Evolutionary conservation across 2,888 invertebrate genomes (phyloP).

Genomic region (Trissolcus brochymenae): DNA sequence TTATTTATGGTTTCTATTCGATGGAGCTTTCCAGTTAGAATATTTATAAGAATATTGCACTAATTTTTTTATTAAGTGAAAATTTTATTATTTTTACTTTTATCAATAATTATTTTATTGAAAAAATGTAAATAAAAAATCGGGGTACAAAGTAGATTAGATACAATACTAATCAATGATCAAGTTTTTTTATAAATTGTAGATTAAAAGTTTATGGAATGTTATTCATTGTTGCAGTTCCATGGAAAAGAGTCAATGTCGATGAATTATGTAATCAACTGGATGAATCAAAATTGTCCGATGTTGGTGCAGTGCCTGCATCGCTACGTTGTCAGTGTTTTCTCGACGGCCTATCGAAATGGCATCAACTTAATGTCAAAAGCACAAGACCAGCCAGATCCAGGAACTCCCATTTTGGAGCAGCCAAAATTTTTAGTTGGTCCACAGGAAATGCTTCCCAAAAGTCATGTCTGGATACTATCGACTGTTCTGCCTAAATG

Average conservation of each 20-base stretch:
- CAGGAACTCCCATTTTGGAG: slow-evolving; percentile 85
- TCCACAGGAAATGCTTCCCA: slow-evolving; percentile 78
- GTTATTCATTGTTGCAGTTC: slow-evolving; percentile 77
- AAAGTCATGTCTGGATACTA: slow-evolving; percentile 84
- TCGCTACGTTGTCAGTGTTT: slow-evolving; percentile 81
- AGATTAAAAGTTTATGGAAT: not conserved
- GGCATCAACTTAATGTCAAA: slow-evolving; percentile 69
- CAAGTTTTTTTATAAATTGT: not conserved
- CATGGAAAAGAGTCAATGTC: slow-evolving; percentile 86
- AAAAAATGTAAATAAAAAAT: not conserved
- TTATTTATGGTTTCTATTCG: not conserved
- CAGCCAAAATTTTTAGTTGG: slow-evolving; percentile 74
- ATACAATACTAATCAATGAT: too few relatives aligned
- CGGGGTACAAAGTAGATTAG: too few relatives aligned
- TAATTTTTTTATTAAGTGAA: not conserved
- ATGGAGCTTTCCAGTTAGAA: not conserved
- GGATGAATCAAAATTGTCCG: slow-evolving; percentile 88
- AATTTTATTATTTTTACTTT: too few relatives aligned
- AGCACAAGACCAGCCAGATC: slow-evolving; percentile 78
- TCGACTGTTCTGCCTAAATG: slow-evolving; percentile 81
- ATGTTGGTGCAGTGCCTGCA: slow-evolving; percentile 87
- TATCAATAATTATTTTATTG: not conserved
- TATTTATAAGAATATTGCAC: not conserved
- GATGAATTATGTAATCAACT: slow-evolving; percentile 86
- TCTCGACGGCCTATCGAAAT: slow-evolving; percentile 80